These are phyloP conservation scores for Aporrectodea caliginosa DNA, from an alignment of 1,140 invertebrate species.

Conservation along the genomic window DNA sequence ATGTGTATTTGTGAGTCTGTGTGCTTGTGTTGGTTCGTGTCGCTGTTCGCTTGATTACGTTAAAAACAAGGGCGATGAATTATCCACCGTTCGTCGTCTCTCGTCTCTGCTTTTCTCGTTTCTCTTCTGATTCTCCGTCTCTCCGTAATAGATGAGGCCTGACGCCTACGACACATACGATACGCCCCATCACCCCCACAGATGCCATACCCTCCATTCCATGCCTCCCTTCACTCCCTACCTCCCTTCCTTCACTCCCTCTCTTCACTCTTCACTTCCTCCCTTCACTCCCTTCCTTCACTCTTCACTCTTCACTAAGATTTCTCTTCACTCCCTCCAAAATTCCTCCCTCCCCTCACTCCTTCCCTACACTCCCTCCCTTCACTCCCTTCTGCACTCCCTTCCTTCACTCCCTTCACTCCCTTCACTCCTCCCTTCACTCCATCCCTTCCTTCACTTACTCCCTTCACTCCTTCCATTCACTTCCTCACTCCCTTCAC, in stretches of 20 bases:
- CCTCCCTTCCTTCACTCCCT: background rate
- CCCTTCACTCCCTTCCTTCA: background rate
- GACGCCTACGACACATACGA: background rate
- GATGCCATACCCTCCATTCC: background rate
- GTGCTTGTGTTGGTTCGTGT: too few relatives aligned
- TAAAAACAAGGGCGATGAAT: too few relatives aligned
- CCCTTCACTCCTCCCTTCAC: background rate
- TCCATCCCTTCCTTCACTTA: background rate
- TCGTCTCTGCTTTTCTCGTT: background rate
- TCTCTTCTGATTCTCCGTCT: background rate
- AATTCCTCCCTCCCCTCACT: background rate
- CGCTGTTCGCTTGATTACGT: too few relatives aligned
- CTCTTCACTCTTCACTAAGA: background rate
- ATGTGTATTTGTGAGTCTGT: too few relatives aligned
- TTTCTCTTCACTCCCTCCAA: background rate
- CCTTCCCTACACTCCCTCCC: background rate
- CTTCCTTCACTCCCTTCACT: background rate
- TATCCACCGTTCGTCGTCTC: too few relatives aligned
- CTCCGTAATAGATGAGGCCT: background rate
- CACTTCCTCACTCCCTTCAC: background rate
- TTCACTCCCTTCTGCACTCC: background rate
- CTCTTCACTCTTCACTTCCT: slow-evolving; percentile 5
- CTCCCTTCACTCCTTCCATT: background rate
- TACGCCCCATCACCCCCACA: background rate
- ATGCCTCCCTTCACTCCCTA: background rate